phyloP scores from a whole-genome alignment of 2,797 vertebrate genomes.

The Cuculus canorus region DNA sequence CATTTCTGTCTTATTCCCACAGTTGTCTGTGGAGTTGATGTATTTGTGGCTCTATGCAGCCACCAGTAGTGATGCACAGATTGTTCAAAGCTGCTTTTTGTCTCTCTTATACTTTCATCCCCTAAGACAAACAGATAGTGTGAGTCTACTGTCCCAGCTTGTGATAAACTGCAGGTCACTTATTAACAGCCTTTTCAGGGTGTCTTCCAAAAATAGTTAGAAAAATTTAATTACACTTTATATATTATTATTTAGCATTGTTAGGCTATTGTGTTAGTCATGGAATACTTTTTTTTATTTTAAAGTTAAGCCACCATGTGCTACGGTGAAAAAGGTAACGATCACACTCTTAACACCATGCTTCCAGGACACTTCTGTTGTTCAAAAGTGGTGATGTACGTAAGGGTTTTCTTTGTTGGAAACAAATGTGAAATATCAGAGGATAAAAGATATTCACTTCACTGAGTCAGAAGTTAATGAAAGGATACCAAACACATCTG shows the following conservation, averaged over 20 bases:
- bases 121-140: neutral
- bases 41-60: neutral
- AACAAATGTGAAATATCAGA: neutral
- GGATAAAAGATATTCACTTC: neutral
- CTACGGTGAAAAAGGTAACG: neutral
- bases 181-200: neutral
- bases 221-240: neutral
- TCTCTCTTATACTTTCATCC: neutral
- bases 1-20: accelerated
- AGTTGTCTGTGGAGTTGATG: accelerated
- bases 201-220: neutral
- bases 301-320: neutral
- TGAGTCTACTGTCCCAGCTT: neutral
- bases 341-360: neutral
- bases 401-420: neutral
- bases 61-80: neutral
- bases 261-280: neutral
- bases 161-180: neutral
- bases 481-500: neutral
- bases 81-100: neutral
- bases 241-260: neutral
- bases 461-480: neutral
- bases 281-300: neutral
- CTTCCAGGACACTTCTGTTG: neutral
- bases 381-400: neutral